Evolutionary conservation across 1,140 invertebrate genomes (phyloP).

Genomic region (Hesperophylax magnus): DNA sequence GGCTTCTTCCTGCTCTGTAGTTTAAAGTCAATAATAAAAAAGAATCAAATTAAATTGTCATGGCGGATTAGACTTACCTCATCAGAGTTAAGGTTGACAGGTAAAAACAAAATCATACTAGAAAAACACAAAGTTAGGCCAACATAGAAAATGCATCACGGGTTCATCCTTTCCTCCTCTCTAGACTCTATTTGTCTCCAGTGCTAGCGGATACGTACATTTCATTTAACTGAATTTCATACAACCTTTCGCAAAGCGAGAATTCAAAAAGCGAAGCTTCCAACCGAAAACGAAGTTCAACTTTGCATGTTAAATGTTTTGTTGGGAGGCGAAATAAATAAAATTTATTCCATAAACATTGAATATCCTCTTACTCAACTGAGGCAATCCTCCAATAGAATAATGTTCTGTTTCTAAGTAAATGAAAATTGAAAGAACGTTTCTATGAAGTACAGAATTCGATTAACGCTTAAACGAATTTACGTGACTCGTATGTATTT

Average conservation of each 20-base stretch:
- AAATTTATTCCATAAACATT: slow-evolving; percentile 3
- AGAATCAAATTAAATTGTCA: background rate
- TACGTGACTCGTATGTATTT: no score
- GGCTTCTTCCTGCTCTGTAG: no score
- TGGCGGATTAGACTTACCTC: no score
- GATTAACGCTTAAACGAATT: no score
- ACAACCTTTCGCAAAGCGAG: slow-evolving; percentile 5
- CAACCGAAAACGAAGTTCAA: slow-evolving; percentile 20
- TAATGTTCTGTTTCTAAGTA: background rate
- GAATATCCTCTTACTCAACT: slow-evolving; percentile 5
- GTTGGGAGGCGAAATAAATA: slow-evolving; percentile 28
- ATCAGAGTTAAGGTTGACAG: no score
- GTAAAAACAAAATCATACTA: no score
- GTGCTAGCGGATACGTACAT: slow-evolving; percentile 8
- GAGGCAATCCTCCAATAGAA: background rate
- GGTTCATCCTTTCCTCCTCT: background rate
- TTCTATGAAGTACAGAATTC: no score
- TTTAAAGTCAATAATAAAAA: background rate
- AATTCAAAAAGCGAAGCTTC: slow-evolving; percentile 37
- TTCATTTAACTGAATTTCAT: slow-evolving; percentile 34
- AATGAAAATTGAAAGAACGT: no score
- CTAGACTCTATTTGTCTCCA: background rate
- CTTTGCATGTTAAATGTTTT: slow-evolving; percentile 34
- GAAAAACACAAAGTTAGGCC: slow-evolving; percentile 29
- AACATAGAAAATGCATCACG: slow-evolving; percentile 35